phyloP scores from a whole-genome alignment of 2,888 invertebrate genomes.

The Hemaris fuciformis region DNA sequence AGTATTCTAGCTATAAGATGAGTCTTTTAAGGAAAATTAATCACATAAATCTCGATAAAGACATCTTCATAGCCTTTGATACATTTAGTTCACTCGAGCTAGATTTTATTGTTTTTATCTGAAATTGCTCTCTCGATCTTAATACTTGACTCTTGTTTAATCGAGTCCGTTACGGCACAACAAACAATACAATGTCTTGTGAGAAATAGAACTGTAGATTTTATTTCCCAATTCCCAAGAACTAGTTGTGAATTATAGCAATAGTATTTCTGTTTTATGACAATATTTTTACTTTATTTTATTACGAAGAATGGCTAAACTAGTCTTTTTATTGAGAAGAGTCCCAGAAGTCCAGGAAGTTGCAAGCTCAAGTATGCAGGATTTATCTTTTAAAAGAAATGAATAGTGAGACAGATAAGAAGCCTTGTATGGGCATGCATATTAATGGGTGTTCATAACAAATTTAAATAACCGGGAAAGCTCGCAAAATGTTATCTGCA shows the following conservation, averaged over 20 bases:
- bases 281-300: background rate
- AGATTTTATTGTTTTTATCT: background rate
- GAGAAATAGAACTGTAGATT: background rate
- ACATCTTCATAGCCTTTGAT: background rate
- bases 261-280: background rate
- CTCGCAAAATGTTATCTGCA: no score
- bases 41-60: background rate
- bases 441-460: no score
- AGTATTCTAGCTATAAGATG: background rate
- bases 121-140: background rate
- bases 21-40: background rate
- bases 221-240: background rate
- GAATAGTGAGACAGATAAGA: no score
- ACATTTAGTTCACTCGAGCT: background rate
- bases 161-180: background rate
- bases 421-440: no score
- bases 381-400: no score
- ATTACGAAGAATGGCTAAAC: background rate
- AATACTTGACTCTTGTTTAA: background rate
- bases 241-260: background rate
- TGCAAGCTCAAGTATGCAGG: no score
- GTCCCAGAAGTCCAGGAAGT: no score
- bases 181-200: background rate
- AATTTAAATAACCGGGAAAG: no score
- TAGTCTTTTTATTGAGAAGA: no score